Evolutionary conservation across 2,113 vertebrate species (phyloP), one percentile per base, ranked within the genome.

Genomic region (Chaetodon auriga): DNA sequence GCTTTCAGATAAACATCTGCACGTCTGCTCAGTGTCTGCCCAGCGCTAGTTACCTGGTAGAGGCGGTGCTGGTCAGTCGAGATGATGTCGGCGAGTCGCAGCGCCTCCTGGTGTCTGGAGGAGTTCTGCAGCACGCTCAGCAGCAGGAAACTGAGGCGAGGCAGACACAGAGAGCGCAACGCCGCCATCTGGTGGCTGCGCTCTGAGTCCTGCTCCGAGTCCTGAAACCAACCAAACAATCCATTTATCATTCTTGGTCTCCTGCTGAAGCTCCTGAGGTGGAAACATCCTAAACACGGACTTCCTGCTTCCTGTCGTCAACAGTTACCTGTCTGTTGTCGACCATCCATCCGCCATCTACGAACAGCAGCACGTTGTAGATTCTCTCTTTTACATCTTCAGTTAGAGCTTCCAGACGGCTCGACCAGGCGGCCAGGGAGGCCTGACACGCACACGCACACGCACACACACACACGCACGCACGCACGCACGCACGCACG

Each of bases 261-360:
- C 30, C 30, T 30, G 30, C 30, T 30, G 30, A 30, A 30, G 30
- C 30, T 30, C 30, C 30, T 30, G 30, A 30, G 30, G 30, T 30
- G 30, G 30, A 30, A 30, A 30, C 30, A 30, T 2, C 30, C 30
- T 30, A 30, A 30, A 30, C 30, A 30, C 30, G 30, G 30, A 45
- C 8, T 45, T 12, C 8, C 7, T 45, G 43, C 38, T 4, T 38
- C 38, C 7, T 38, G 38, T 7, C 38, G 38, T 41, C 6, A 41
- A 45, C 53, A 11, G 14, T 93, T 85, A 99, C 98, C 96, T 97
- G 95, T 96, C 96, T 95, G 84, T 96, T 97, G 83, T 99, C 98
- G 16, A 99, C 96, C 98, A 99, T 98, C 98, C 98, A 99, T 45
- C 98, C 98, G 88, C 98, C 98, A 38, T 99, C 97, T 4, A 99